Conservation (phyloP, 2,888 invertebrate genomes). For the Trissolcus japonicus region DNA sequence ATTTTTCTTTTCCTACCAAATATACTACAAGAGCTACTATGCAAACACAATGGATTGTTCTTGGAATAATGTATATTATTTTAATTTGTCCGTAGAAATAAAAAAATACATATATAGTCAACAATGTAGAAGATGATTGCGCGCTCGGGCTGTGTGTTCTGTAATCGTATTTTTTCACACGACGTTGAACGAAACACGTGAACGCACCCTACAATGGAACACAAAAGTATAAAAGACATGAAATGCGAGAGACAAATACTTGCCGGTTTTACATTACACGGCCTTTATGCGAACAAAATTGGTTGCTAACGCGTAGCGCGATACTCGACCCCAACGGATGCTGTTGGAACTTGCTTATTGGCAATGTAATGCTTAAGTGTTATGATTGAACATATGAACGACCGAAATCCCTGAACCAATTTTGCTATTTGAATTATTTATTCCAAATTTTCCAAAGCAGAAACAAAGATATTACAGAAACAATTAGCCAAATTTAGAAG, state of each 20-base stretch:
- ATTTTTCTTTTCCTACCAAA: not conserved
- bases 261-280: conserved; percentile 40
- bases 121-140: conserved; percentile 49
- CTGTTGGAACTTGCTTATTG: conserved; percentile 48
- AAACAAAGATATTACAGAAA: not conserved
- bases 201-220: not conserved
- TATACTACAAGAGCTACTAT: too few species aligned
- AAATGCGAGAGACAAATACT: conserved; percentile 45
- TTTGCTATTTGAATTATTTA: not conserved
- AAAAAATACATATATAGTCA: conserved; percentile 24
- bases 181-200: conserved; percentile 7
- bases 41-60: not conserved
- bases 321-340: conserved; percentile 50
- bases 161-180: conserved; percentile 42
- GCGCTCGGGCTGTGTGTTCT: conserved; percentile 14
- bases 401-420: not conserved
- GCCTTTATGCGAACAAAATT: conserved; percentile 49
- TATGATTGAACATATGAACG: conserved; percentile 39
- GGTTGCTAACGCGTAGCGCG: conserved; percentile 38
- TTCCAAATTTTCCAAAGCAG: not conserved
- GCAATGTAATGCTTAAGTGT: conserved; percentile 51
- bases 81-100: conserved; percentile 24
- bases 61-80: not conserved
- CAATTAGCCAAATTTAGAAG: too few species aligned
- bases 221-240: conserved; percentile 27